Percentiles rank a stretch among this genome's conserved stretches.
phyloP scores from a whole-genome alignment of 1,140 invertebrate species.

The Agrypnia vestita region DNA sequence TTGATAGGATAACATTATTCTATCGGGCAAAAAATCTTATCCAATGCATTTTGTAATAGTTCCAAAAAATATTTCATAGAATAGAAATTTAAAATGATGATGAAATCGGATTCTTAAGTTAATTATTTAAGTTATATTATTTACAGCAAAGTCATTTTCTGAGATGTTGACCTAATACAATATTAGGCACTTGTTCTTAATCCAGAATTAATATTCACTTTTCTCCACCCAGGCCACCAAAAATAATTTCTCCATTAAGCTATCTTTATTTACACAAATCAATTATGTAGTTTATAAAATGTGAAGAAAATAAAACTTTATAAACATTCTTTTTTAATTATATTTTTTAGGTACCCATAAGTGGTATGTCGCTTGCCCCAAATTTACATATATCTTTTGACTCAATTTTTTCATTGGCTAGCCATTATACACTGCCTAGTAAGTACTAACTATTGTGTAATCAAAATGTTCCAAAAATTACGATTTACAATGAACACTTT shows the following conservation, averaged over 20 bases:
- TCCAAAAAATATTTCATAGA: background rate
- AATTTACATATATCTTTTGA: background rate
- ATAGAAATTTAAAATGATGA: background rate
- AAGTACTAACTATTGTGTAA: constrained; percentile 8
- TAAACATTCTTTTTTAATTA: too few species aligned
- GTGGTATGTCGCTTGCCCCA: constrained; percentile 8
- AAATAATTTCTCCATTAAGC: background rate
- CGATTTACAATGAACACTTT: constrained; percentile 30
- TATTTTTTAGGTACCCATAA: constrained; percentile 7
- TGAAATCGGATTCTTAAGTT: too few species aligned
- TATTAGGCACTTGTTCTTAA: constrained; percentile 24
- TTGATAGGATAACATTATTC: too few species aligned
- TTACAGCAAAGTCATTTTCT: too few species aligned
- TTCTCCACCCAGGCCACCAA: background rate
- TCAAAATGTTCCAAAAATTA: constrained; percentile 31
- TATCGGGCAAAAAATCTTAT: background rate
- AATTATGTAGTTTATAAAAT: background rate
- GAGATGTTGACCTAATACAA: constrained; percentile 14
- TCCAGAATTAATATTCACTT: constrained; percentile 1
- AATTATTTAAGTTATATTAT: too few species aligned
- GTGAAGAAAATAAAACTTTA: too few species aligned
- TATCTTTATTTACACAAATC: constrained; percentile 10
- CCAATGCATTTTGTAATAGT: too few species aligned
- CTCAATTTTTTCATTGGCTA: constrained; percentile 1
- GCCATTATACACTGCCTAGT: background rate